Evolutionary conservation across 2,797 vertebrate species (phyloP).

Genomic region (Enteromius paludinosus): DNA sequence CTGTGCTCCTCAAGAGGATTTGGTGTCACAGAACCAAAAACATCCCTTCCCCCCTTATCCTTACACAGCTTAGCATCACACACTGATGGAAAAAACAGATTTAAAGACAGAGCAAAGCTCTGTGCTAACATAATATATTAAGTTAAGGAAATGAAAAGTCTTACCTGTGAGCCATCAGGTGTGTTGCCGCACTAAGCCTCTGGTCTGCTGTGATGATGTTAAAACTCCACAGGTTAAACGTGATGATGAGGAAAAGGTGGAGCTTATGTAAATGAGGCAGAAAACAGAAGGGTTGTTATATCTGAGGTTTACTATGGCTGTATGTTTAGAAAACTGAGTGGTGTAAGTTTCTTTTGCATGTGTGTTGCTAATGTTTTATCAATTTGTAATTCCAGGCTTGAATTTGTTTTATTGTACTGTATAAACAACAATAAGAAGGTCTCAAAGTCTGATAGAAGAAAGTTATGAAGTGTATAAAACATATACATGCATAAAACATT

Average conservation of each 20-base stretch:
- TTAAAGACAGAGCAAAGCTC: background rate
- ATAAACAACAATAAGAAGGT: background rate
- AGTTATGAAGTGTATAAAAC: background rate
- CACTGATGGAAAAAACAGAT: background rate
- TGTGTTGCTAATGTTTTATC: background rate
- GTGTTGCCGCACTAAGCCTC: background rate
- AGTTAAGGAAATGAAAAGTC: background rate
- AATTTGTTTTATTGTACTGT: background rate
- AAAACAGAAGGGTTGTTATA: background rate
- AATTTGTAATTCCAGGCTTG: background rate
- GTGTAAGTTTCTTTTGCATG: conserved; percentile 2
- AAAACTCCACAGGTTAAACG: conserved; percentile 6
- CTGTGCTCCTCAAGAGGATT: conserved; percentile 25
- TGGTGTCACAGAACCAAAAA: conserved; percentile 13
- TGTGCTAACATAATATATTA: background rate
- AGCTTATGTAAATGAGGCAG: conserved; percentile 34
- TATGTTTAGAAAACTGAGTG: background rate
- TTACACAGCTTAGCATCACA: background rate
- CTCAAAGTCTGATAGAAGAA: background rate
- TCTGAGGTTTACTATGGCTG: background rate
- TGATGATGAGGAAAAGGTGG: conserved; percentile 15
- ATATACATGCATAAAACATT: background rate
- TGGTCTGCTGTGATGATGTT: conserved; percentile 14
- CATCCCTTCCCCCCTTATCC: conserved; percentile 16
- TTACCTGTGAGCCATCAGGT: conserved; percentile 21